Conservation (phyloP, 2,113 vertebrate species). For the Scortum barcoo region DNA sequence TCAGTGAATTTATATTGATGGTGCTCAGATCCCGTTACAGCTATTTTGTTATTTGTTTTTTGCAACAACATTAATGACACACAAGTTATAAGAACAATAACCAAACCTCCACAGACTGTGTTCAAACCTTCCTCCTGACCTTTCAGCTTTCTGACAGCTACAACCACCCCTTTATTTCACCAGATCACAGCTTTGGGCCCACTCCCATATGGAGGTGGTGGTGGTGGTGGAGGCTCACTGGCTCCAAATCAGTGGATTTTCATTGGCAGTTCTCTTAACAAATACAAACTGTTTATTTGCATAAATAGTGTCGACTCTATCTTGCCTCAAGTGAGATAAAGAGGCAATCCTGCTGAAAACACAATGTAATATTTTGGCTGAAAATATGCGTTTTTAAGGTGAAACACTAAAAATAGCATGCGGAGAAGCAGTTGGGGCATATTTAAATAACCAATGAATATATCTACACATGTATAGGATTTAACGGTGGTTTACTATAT, state of each 20-base stretch:
- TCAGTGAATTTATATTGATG: background rate
- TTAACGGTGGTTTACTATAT: background rate
- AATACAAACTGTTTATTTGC: background rate
- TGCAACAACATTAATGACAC: background rate
- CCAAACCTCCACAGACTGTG: background rate
- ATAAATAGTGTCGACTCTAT: background rate
- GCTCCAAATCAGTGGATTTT: constrained; percentile 25
- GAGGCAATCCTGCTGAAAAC: background rate
- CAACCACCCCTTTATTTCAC: background rate
- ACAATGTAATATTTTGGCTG: background rate
- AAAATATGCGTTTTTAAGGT: background rate
- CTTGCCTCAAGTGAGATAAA: background rate
- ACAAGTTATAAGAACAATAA: background rate
- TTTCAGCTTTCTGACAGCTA: background rate
- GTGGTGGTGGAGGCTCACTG: constrained; percentile 7
- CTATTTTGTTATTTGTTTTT: background rate
- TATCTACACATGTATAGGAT: background rate
- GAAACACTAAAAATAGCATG: background rate
- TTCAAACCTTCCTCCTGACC: background rate
- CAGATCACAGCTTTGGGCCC: background rate
- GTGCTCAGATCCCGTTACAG: background rate
- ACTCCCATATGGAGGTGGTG: background rate
- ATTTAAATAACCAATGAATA: no score
- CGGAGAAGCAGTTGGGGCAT: background rate
- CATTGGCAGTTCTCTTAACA: constrained; percentile 11